These are phyloP conservation scores for Anas bahamensis DNA, from an alignment of 2,797 vertebrate species.

Conservation along the genomic window DNA sequence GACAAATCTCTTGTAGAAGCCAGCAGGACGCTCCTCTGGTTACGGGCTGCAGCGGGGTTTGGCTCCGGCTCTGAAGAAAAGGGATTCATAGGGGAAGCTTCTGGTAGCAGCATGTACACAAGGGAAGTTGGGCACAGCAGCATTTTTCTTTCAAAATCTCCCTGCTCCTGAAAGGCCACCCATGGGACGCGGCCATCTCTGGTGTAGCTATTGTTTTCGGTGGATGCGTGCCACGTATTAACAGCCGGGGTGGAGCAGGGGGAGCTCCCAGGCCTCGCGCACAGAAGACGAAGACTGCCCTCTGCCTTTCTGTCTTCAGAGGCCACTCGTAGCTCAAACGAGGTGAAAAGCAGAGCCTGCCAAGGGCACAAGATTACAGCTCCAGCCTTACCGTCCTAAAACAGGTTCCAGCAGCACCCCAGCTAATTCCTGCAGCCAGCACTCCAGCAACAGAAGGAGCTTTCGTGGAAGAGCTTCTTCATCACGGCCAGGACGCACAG, in stretches of 20 bases:
- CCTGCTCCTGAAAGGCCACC: constrained; percentile 69
- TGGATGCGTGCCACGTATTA: constrained; percentile 32
- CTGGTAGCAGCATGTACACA: constrained; percentile 64
- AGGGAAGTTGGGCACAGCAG: constrained; percentile 48
- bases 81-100: constrained; percentile 15
- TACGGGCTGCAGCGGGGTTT: constrained; percentile 27
- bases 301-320: constrained; percentile 58
- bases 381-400: neutral
- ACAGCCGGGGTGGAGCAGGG: neutral
- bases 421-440: neutral
- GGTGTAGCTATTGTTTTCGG: constrained; percentile 63
- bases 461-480: neutral
- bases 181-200: constrained; percentile 64
- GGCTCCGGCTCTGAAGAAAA: constrained; percentile 39
- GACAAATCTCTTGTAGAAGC: constrained; percentile 30
- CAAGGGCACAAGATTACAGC: neutral
- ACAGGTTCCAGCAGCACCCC: neutral
- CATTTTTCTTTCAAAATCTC: constrained; percentile 52
- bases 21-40: constrained; percentile 47
- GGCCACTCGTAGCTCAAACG: neutral
- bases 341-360: neutral
- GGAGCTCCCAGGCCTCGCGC: neutral
- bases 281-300: constrained; percentile 55
- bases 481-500: accelerated
- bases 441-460: accelerated